Percentiles rank a stretch among this genome's conserved stretches.
These are phyloP conservation scores for Lingula anatina DNA, from an alignment of 2,888 invertebrate species.

Conservation along the genomic window DNA sequence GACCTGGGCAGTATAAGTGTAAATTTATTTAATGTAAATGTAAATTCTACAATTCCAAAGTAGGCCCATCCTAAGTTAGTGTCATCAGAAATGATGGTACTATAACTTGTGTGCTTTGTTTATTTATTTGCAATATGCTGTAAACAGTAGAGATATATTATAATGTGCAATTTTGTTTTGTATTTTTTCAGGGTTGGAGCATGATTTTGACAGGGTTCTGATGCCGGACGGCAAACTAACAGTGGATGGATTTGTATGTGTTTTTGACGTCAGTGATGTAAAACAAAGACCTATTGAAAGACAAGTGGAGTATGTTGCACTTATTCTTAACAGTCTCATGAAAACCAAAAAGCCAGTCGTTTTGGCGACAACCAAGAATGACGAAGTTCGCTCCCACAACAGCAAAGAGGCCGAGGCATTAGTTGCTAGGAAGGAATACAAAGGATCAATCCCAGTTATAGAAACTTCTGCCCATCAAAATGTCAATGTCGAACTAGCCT, in stretches of 20 bases:
- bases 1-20: no score
- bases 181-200: conserved; percentile 73
- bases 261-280: conserved; percentile 92
- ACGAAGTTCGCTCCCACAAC: conserved; percentile 76
- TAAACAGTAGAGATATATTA: no score
- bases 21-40: no score
- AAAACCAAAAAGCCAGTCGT: conserved; percentile 94
- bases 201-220: conserved; percentile 85
- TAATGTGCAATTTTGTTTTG: no score
- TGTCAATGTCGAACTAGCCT: conserved; percentile 88
- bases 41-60: no score
- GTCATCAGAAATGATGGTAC: no score
- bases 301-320: conserved; percentile 67
- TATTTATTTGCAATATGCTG: no score
- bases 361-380: conserved; percentile 91
- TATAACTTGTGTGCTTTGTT: no score
- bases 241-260: conserved; percentile 91
- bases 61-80: no score
- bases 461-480: conserved; percentile 95
- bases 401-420: conserved; percentile 76
- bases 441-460: conserved; percentile 71
- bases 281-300: conserved; percentile 86
- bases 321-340: conserved; percentile 72
- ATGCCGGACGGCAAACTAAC: conserved; percentile 76
- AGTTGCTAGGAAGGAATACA: conserved; percentile 84